Base-by-base conservation (phyloP, 2,888 invertebrate genomes). In the Parelbella ahira region DNA sequence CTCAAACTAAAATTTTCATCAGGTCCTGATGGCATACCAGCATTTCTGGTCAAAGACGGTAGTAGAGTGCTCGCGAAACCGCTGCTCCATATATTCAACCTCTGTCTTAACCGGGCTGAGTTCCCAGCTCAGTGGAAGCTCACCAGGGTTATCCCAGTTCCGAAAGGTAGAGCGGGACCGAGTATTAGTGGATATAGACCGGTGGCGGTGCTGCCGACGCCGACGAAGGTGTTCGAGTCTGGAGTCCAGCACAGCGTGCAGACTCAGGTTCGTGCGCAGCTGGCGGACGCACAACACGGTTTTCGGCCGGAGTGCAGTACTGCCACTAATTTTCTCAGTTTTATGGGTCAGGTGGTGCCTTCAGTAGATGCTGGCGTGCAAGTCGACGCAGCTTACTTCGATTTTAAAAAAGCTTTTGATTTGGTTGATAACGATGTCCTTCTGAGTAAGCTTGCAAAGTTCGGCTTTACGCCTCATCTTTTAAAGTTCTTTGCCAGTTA, bases 11-110 rank as follows among this genome's bases (percentile, higher is more conserved):
- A 25, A 25, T 11, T 6, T 25, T 25, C 42, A 1, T 27, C 38
- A 3, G 48, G 48, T 2, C 48, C 48, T 4, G 48, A 42, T 21
- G 48, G 48, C 6, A 34, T 45, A 6, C 45, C 45, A 15, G 18
- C 43, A 2, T 48, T 18, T 32, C 7, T 48, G 18, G 27, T 48
- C 12, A 45, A 12, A 28, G 49, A 49, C 21, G 46, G 46, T 19
- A 25, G 37, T 2, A 6, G 12, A n/a, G 49, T 41, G 1, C 10
- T 49, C 2, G 44, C 28, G 1, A 27, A 46, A 18, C 44, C 44
- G 3, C 29, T 45, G 2, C 13, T 34, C 10, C 33, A 34, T 23
- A 30, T 48, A 10, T 48, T 24, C 18, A 47, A 47, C 12, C 3
- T 27, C 2, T 46, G 41, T 18, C 21, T 46, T 7, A 12, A 13